Base-by-base conservation (phyloP, 1,140 invertebrate species). In the Onthophagus taurus region DNA sequence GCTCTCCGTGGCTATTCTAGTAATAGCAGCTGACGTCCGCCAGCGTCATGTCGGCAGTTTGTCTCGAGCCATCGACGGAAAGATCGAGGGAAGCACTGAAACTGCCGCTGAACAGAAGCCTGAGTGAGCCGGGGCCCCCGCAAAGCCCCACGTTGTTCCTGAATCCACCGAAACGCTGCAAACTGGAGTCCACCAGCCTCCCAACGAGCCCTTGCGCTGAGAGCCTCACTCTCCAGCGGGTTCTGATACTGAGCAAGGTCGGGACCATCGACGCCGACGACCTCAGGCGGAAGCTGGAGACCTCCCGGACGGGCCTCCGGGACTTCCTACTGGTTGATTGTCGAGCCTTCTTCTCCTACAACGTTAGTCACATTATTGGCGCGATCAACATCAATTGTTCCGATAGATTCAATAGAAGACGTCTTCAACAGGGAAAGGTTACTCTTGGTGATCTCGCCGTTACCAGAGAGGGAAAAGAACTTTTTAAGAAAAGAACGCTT, bases 341-440 rank as follows among this genome's bases (percentile, higher is more conserved):
- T 57, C 70, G 84, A 19, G 73, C 83, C 0, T 85, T 85, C 53
- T 72, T 85, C 16, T 71, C 74, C 14, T 87, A 79, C 64, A 83
- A 84, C 57, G 69, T 75, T 19, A 75, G 73, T 49, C 84, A 88
- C 60, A 76, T 87, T 24, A 65, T 69, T 17, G 80, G 81, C 11
- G 78, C 83, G 12, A 75, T 85, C 43, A 85, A 86, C 64, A 71
- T 87, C 14, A 83, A 82, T 60, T 85, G 82, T 57, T 75, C 77
- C 2, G 83, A 86, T 60, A 65, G 83, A 23, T 80, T 84, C 59
- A 84, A 81, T 54, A 67, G 80, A 26, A 69, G 77, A 48, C 63
- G 83, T 14, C 66, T 87, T 42, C 79, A 81, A 55, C 71, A 74
- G 49, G 79, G 82, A 2, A 80, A 79, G 52, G 77, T 76, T 1